Percentiles rank a stretch among this genome's conserved stretches.
Evolutionary conservation across 2,797 vertebrate genomes (phyloP).

Genomic region (Huso huso): DNA sequence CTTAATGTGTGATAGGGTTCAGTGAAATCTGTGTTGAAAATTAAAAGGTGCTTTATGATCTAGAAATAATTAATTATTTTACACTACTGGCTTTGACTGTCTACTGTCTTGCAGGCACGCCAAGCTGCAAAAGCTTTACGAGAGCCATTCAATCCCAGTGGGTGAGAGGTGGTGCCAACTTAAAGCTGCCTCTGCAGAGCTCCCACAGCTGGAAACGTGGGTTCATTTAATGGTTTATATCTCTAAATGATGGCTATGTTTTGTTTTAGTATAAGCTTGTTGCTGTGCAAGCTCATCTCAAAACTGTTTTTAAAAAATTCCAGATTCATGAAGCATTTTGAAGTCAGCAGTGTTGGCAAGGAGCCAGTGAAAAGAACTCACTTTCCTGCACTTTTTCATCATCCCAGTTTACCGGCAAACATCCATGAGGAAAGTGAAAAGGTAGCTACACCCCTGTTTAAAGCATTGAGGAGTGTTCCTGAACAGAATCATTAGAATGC

Average conservation of each 20-base stretch:
- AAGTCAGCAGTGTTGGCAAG: constrained; percentile 70
- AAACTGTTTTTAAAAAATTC: background rate
- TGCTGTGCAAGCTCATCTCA: no score
- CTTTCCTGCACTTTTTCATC: constrained; percentile 70
- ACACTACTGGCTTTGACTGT: no score
- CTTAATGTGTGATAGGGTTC: no score
- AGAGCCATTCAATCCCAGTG: constrained; percentile 55
- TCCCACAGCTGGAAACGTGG: constrained; percentile 79
- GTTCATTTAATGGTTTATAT: constrained; percentile 17
- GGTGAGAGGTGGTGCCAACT: constrained; percentile 64
- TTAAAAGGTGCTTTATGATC: no score
- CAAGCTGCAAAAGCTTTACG: constrained; percentile 69
- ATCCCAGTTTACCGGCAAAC: constrained; percentile 46
- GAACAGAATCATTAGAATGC: no score
- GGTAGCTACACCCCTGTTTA: constrained; percentile 47
- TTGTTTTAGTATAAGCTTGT: no score
- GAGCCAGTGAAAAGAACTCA: constrained; percentile 75
- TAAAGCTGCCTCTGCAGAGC: constrained; percentile 61
- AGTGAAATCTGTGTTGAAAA: no score
- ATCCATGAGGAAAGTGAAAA: constrained; percentile 53
- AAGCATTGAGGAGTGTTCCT: no score
- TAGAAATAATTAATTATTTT: no score
- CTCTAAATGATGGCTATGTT: background rate
- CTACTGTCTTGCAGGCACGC: constrained; percentile 56
- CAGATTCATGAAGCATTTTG: constrained; percentile 86